Evolutionary conservation across 2,113 vertebrate genomes (phyloP).

Genomic region (Bufo gargarizans): DNA sequence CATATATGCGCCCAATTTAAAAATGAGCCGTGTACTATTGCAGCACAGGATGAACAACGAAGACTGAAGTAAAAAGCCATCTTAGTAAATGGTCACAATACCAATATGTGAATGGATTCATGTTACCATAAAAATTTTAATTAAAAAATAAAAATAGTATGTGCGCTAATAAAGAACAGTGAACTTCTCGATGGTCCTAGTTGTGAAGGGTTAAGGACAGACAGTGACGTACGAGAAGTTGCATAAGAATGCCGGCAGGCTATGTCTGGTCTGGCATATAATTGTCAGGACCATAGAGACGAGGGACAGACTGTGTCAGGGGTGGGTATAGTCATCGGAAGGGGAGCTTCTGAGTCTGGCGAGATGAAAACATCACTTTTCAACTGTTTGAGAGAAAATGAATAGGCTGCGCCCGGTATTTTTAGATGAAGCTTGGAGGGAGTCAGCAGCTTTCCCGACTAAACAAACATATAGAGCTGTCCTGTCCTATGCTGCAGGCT

Average conservation of each 20-base stretch:
- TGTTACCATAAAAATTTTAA: too few species aligned
- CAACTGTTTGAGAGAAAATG: not conserved
- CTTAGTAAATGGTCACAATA: too few species aligned
- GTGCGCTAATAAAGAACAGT: not conserved
- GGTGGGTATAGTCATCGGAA: constrained; percentile 30
- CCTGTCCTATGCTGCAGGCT: not conserved
- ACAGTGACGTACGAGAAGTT: not conserved
- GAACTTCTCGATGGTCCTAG: not conserved
- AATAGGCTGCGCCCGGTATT: not conserved
- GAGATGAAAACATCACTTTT: not conserved
- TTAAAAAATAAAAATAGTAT: too few species aligned
- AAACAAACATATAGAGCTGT: constrained; percentile 30
- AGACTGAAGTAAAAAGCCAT: too few species aligned
- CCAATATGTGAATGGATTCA: too few species aligned
- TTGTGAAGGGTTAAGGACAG: not conserved
- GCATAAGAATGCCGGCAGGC: not conserved
- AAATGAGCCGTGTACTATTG: too few species aligned
- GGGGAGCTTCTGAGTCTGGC: constrained; percentile 6
- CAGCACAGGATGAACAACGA: too few species aligned
- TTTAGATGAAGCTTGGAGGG: constrained; percentile 20
- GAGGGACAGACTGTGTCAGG: not conserved
- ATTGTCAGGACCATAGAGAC: not conserved
- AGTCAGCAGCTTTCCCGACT: constrained; percentile 21
- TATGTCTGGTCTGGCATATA: not conserved
- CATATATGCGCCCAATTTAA: too few species aligned